Evolutionary conservation across 2,797 vertebrate genomes (phyloP).

Genomic region (Phoebastria nigripes): DNA sequence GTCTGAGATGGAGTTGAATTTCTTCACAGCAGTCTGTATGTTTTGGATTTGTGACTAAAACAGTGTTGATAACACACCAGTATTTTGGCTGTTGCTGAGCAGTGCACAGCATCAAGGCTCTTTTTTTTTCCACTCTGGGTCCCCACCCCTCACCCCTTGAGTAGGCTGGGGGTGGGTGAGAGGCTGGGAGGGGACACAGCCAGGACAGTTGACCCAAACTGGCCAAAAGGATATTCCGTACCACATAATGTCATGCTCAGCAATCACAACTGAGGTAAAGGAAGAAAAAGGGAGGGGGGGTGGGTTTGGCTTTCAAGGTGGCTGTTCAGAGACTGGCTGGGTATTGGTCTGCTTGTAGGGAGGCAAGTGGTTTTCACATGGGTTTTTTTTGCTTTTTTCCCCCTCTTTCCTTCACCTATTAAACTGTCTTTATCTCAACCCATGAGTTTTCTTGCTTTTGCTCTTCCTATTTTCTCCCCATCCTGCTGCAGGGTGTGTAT

Average conservation of each 20-base stretch:
- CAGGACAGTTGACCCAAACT: background rate
- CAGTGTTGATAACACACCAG: background rate
- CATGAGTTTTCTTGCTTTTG: background rate
- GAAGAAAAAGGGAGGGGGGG: background rate
- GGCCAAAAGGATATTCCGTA: background rate
- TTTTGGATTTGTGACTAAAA: background rate
- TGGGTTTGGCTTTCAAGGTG: background rate
- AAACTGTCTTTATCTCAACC: background rate
- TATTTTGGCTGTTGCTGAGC: background rate
- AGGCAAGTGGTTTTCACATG: background rate
- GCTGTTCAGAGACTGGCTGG: background rate
- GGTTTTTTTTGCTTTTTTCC: fast-evolving
- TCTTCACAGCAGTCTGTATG: background rate
- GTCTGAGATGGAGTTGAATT: background rate
- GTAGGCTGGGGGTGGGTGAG: background rate
- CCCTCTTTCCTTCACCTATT: background rate
- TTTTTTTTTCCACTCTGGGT: background rate
- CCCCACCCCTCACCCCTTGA: background rate
- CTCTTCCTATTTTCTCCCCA: background rate
- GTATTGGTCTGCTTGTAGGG: background rate
- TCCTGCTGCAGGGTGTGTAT: background rate
- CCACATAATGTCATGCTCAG: background rate
- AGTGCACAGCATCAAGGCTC: background rate
- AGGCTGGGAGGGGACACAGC: background rate
- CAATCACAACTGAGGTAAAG: background rate